Base-by-base conservation (phyloP, 2,888 invertebrate genomes). In the Calameuta filiformis region DNA sequence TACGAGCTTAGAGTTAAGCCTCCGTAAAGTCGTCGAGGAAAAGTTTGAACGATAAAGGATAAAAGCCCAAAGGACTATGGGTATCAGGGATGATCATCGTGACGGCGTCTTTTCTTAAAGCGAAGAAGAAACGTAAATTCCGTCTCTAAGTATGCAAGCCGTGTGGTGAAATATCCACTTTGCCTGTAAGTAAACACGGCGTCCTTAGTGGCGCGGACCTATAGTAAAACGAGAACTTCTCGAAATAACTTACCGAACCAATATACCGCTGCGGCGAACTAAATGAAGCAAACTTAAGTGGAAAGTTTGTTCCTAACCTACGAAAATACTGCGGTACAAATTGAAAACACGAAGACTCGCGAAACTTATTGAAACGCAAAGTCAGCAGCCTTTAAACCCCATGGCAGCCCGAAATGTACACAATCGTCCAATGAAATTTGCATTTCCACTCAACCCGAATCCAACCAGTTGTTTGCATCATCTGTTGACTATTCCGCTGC, bases 241-340 rank as follows among this genome's bases (percentile, higher is more conserved):
- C 79, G 82, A 84, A 86, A 86, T 85, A 88, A 87, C 85, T 89
- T 86, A 82, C 85, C 81, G 83, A 85, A 85, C 86, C 86, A 85
- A 87, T 89, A 87, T 86, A 88, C 84, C 77, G 78, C 78, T 79
- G 82, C 80, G 82, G 84, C 85, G 85, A 85, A 88, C 86, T 86
- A 87, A 89, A 89, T 88, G 86, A 89, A 89, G 85, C 86, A 85
- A 87, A 87, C 56, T 88, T 89, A 86, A 89, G 88, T 89, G 88
- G 85, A 88, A 89, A 89, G 89, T 89, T 89, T 84, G 85, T 84
- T 82, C 85, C 85, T 84, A 85, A 85, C 85, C 81, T 79, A 80
- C 80, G 85, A 85, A 87, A 88, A 87, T 87, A 83, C 88, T 85
- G 84, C 84, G 84, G 79, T 82, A 84, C 85, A 85, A 87, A 89